Conservation (phyloP, 2,113 vertebrate species). For the Corythoichthys haematopterus region DNA sequence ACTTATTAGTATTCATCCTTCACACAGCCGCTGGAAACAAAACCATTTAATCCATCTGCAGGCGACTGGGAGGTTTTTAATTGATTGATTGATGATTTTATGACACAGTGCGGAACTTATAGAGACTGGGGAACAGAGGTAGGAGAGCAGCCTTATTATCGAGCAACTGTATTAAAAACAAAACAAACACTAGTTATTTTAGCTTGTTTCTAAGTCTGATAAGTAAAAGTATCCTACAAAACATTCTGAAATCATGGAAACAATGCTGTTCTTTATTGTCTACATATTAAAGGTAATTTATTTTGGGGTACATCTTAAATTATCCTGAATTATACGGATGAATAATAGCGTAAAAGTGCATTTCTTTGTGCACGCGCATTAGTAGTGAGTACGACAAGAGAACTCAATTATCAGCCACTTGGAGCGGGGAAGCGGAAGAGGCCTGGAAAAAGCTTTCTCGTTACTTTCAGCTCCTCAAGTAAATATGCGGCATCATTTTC, state of each 20-base stretch:
- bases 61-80: too few relatives aligned
- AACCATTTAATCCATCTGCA: too few relatives aligned
- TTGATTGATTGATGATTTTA: too few relatives aligned
- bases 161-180: too few relatives aligned
- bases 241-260: not conserved
- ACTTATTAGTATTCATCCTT: too few relatives aligned
- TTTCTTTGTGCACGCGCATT: slow-evolving; percentile 1
- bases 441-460: not conserved
- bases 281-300: not conserved
- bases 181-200: too few relatives aligned
- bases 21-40: too few relatives aligned
- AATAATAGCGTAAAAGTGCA: not conserved
- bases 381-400: not conserved
- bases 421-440: not conserved
- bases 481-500: slow-evolving; percentile 31
- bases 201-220: not conserved
- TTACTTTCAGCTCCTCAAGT: not conserved
- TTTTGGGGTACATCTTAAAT: not conserved
- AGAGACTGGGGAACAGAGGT: too few relatives aligned
- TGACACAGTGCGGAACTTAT: too few relatives aligned
- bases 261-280: not conserved
- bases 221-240: not conserved
- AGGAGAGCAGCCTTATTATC: too few relatives aligned
- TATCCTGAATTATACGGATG: not conserved
- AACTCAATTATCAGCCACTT: slow-evolving; percentile 2